Conservation (phyloP, 2,888 invertebrate species). For the Synergus gifuensis region DNA sequence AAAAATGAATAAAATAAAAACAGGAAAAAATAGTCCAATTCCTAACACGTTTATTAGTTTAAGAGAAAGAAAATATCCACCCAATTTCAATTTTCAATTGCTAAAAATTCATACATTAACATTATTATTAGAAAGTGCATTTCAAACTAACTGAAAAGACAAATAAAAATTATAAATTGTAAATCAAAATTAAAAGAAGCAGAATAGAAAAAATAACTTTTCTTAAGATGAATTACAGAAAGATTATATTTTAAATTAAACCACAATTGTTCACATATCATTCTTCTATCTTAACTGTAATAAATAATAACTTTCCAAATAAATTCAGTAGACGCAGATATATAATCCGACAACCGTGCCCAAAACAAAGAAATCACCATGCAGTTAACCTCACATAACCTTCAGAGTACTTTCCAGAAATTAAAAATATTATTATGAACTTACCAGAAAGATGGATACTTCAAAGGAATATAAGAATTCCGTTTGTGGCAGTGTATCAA, state of each 20-base stretch:
- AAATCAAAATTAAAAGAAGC: neutral
- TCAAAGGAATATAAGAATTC: neutral
- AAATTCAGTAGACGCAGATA: neutral
- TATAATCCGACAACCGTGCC: neutral
- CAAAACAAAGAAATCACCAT: neutral
- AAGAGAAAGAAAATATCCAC: too few species aligned
- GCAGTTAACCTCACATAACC: conserved; percentile 30
- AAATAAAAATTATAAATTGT: neutral
- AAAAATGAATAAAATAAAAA: neutral
- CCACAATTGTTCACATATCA: neutral
- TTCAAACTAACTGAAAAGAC: too few species aligned
- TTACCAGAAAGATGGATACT: conserved; percentile 5
- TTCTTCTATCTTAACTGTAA: neutral
- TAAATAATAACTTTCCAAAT: neutral
- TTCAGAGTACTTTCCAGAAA: neutral
- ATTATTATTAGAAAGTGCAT: neutral
- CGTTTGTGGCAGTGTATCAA: neutral
- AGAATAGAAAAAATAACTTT: neutral
- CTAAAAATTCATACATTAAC: too few species aligned
- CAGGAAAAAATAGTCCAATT: neutral
- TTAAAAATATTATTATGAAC: neutral
- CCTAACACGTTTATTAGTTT: neutral
- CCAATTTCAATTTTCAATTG: neutral
- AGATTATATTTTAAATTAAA: neutral
- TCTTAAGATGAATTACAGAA: neutral